A percentile compares a stretch with the other conserved stretches of the same genome.
These are phyloP conservation scores for Teleiodes luculella DNA, from an alignment of 2,888 invertebrate genomes.

Conservation along the genomic window DNA sequence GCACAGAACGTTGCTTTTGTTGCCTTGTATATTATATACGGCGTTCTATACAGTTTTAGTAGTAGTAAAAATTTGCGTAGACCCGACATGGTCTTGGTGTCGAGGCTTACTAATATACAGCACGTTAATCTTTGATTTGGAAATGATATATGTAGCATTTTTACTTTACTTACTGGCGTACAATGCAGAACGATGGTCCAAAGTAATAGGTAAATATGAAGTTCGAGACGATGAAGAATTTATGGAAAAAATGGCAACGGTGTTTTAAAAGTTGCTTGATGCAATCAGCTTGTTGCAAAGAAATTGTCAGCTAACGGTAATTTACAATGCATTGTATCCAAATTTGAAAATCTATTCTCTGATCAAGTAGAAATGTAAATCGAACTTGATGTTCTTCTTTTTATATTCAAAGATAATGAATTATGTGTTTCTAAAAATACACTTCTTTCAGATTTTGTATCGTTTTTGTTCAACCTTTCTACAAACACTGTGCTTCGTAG, in stretches of 20 bases:
- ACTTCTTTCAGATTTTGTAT: conserved; percentile 24
- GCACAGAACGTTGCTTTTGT: not conserved
- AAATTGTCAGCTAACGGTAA: not conserved
- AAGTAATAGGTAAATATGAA: conserved; percentile 1
- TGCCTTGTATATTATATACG: not conserved
- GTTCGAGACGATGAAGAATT: not conserved
- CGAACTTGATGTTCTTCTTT: not conserved
- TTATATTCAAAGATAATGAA: no score
- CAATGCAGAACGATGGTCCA: conserved; percentile 24
- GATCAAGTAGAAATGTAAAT: no score
- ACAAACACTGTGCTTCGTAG: conserved; percentile 26
- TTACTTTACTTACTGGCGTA: conserved; percentile 23
- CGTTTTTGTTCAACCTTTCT: conserved; percentile 27
- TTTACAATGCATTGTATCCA: no score
- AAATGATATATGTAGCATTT: conserved; percentile 21
- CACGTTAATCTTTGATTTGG: conserved; percentile 27
- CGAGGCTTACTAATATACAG: conserved; percentile 21
- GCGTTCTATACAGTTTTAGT: conserved; percentile 2
- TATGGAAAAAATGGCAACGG: not conserved
- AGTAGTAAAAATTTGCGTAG: conserved; percentile 13
- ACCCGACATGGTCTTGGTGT: conserved; percentile 20
- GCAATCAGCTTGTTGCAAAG: not conserved
- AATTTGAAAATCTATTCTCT: no score
- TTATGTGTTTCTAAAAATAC: no score
- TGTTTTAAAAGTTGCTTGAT: not conserved